A percentile compares a stretch with the other conserved stretches of the same genome.
These are phyloP conservation scores for Lasioglossum calceatum DNA, from an alignment of 2,888 invertebrate genomes.

Conservation along the genomic window DNA sequence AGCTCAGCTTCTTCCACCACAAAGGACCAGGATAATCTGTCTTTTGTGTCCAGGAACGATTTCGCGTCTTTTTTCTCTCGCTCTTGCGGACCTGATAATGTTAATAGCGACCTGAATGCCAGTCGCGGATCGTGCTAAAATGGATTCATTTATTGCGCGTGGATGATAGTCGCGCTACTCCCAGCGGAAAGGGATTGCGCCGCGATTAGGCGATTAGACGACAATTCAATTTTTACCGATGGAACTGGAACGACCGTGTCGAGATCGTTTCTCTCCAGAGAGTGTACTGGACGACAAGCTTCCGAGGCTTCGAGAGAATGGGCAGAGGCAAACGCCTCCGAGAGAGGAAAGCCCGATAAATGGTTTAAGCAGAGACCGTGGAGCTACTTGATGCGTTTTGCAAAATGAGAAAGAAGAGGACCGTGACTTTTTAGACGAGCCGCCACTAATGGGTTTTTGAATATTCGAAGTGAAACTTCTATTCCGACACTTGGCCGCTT, in stretches of 20 bases:
- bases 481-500: not conserved
- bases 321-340: not conserved
- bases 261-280: not conserved
- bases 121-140: not conserved
- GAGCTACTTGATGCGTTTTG: not conserved
- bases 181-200: not conserved
- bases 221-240: not conserved
- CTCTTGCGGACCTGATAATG: conserved; percentile 16
- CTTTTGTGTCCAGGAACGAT: conserved; percentile 30
- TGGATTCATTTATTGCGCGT: conserved; percentile 9
- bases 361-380: not conserved
- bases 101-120: conserved; percentile 33
- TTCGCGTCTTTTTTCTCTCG: conserved; percentile 12
- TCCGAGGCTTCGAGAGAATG: not conserved
- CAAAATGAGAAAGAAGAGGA: not conserved
- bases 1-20: conserved; percentile 1
- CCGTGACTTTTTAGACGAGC: not conserved
- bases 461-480: not conserved
- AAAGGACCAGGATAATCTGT: conserved; percentile 44
- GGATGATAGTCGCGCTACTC: not conserved
- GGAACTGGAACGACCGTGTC: not conserved
- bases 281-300: not conserved
- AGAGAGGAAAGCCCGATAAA: not conserved
- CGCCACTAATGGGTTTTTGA: not conserved
- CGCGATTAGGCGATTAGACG: conserved; percentile 9